Percentiles rank a stretch among this genome's conserved stretches.
phyloP scores from a whole-genome alignment of 2,113 vertebrate genomes.

The Catharus bicknelli region DNA sequence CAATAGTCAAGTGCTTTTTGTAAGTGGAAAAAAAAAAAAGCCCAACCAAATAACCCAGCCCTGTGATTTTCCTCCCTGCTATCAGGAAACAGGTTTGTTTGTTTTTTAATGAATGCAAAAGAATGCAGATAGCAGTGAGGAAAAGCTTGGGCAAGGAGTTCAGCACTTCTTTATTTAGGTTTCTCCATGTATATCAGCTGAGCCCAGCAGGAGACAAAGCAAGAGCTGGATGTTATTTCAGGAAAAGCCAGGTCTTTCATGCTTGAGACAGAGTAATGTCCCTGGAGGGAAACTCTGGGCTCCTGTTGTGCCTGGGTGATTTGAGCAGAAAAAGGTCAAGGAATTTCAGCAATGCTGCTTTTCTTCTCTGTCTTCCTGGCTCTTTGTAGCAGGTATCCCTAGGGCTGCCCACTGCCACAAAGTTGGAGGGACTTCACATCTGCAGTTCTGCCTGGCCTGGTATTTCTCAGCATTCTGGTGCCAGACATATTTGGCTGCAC shows the following conservation, averaged over 20 bases:
- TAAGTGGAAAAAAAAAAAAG: not conserved
- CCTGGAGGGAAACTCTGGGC: not conserved
- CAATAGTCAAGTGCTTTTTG: conserved; percentile 11
- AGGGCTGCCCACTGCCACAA: not conserved
- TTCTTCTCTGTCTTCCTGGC: not conserved
- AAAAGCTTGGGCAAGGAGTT: conserved; percentile 48
- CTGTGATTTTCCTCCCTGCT: conserved; percentile 42
- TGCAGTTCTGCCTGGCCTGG: not conserved
- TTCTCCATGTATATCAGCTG: conserved; percentile 28
- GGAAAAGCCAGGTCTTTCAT: conserved; percentile 48
- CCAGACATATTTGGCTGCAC: not conserved
- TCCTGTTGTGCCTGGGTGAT: not conserved
- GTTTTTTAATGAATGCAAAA: conserved; percentile 59
- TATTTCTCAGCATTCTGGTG: accelerated
- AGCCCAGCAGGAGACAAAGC: conserved; percentile 39
- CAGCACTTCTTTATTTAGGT: conserved; percentile 51
- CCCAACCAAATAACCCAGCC: not conserved
- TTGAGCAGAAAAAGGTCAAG: not conserved
- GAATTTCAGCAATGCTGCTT: conserved; percentile 48
- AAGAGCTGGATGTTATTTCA: conserved; percentile 49
- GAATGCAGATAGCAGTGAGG: conserved; percentile 35
- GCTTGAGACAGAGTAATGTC: not conserved
- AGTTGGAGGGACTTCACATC: not conserved
- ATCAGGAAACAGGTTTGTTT: conserved; percentile 63
- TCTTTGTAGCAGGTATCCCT: not conserved